Percentiles rank a stretch among this genome's conserved stretches.
Evolutionary conservation across 2,888 invertebrate genomes (phyloP).

Genomic region (Leptopilina myrica): DNA sequence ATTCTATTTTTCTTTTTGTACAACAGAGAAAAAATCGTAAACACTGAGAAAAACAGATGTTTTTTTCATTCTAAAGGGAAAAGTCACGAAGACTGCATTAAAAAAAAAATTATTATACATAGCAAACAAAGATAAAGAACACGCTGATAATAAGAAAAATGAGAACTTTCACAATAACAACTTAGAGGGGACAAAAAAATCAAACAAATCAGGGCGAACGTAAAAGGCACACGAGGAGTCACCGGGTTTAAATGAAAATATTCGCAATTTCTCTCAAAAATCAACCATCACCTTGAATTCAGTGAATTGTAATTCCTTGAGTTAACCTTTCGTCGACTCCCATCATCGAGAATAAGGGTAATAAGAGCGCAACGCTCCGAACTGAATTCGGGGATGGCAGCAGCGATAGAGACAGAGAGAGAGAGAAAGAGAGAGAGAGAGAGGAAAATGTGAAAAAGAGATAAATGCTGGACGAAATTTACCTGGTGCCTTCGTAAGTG

Average conservation of each 20-base stretch:
- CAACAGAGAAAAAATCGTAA: too few relatives aligned
- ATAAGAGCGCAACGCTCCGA: conserved; percentile 2
- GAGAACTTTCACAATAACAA: background rate
- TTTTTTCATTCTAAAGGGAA: background rate
- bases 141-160: conserved; percentile 13
- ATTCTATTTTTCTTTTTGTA: too few relatives aligned
- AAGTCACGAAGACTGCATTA: background rate
- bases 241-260: background rate
- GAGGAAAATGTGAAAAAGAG: too few relatives aligned
- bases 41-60: too few relatives aligned
- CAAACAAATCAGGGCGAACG: background rate
- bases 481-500: conserved; percentile 38
- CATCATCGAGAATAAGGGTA: conserved; percentile 14
- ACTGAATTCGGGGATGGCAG: background rate
- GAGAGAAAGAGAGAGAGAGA: too few relatives aligned
- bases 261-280: background rate
- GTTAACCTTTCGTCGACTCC: conserved; percentile 26
- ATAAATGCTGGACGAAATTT: background rate
- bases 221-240: background rate
- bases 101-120: background rate
- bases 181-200: background rate
- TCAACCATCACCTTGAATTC: background rate
- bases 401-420: too few relatives aligned
- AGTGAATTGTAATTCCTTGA: background rate
- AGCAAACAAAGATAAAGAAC: conserved; percentile 8